A percentile compares a stretch with the other conserved stretches of the same genome.
Evolutionary conservation across 2,888 invertebrate genomes (phyloP).

Genomic region (Eurytoma californica): DNA sequence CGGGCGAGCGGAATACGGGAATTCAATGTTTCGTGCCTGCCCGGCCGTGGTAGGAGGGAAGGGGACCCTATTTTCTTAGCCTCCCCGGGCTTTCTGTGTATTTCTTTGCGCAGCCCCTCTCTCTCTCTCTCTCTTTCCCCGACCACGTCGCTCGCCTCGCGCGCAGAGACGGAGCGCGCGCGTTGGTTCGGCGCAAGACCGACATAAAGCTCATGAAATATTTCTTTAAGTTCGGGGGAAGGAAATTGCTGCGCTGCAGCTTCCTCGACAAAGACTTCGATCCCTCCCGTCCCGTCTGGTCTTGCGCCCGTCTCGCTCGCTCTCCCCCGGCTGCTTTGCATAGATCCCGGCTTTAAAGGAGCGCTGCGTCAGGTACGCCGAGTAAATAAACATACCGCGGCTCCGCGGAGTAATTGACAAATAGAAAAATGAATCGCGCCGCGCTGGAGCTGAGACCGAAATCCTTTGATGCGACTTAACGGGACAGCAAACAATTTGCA

Average conservation of each 20-base stretch:
- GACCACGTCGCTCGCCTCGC: background rate
- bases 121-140: background rate
- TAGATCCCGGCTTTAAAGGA: too few relatives aligned
- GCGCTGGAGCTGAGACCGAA: too few relatives aligned
- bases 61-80: constrained; percentile 45
- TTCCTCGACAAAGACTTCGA: constrained; percentile 31
- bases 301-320: background rate
- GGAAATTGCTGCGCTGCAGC: constrained; percentile 25
- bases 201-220: constrained; percentile 36
- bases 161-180: too few relatives aligned
- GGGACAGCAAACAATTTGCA: too few relatives aligned
- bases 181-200: constrained; percentile 6
- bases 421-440: too few relatives aligned
- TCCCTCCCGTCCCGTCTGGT: background rate
- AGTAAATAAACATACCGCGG: background rate
- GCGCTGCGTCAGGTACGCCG: background rate
- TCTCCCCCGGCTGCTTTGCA: too few relatives aligned
- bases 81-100: constrained; percentile 19
- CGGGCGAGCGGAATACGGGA: constrained; percentile 25
- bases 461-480: too few relatives aligned
- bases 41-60: background rate
- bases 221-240: background rate
- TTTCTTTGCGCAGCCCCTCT: constrained; percentile 21
- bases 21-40: constrained; percentile 36
- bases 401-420: too few relatives aligned